Percentiles rank a stretch among this genome's conserved stretches.
Conservation (phyloP, 1,140 invertebrate species). For the Panonychus citri region DNA sequence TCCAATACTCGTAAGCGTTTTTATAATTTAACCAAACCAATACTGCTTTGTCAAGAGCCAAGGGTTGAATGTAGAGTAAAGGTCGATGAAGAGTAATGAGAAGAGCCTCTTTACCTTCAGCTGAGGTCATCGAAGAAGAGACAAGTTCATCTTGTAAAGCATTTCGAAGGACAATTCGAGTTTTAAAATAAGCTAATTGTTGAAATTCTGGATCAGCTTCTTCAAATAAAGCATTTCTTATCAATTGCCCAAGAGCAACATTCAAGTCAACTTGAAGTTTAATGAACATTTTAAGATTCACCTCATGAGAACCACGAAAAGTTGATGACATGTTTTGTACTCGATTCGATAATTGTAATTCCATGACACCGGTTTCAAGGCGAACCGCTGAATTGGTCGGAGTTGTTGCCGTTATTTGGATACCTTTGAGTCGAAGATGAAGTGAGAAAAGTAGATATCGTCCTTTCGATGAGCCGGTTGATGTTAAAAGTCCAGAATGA, state of each 20-base stretch:
- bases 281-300: constrained; percentile 51
- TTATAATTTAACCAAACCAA: constrained; percentile 95
- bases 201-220: constrained; percentile 91
- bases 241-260: constrained; percentile 72
- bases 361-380: constrained; percentile 69
- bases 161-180: constrained; percentile 42
- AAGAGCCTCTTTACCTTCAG: constrained; percentile 66
- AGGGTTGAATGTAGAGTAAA: constrained; percentile 77
- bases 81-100: constrained; percentile 72
- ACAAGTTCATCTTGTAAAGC: constrained; percentile 55
- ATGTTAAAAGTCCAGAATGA: constrained; percentile 22
- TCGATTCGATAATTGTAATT: constrained; percentile 75
- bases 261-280: constrained; percentile 84
- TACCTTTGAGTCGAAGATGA: constrained; percentile 62
- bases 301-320: background rate
- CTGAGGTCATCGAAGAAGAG: constrained; percentile 22
- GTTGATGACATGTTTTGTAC: constrained; percentile 55
- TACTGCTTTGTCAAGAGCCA: constrained; percentile 85
- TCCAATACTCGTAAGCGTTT: constrained; percentile 97
- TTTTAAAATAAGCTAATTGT: constrained; percentile 90
- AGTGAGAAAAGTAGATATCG: constrained; percentile 54
- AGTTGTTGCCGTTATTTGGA: constrained; percentile 90
- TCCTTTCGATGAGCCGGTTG: background rate
- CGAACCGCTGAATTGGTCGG: constrained; percentile 87
- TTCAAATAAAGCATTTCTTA: constrained; percentile 74